Evolutionary conservation across 2,888 invertebrate genomes (phyloP).

Genomic region (Temnothorax ravouxi): DNA sequence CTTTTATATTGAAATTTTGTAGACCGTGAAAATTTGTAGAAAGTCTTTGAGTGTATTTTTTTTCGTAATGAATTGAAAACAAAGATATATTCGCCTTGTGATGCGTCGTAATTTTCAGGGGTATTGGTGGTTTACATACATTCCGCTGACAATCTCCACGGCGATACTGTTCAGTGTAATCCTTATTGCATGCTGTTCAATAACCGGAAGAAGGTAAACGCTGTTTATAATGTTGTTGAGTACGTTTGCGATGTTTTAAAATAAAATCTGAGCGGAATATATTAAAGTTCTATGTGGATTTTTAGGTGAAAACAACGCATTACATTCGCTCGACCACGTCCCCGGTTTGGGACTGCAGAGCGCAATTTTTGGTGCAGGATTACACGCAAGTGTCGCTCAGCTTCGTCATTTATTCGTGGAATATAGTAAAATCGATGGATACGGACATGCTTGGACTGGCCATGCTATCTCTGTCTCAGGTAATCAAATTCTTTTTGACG

Average conservation of each 20-base stretch:
- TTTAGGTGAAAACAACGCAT: conserved; percentile 87
- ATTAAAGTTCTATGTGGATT: not conserved
- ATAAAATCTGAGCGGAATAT: not conserved
- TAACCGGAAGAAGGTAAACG: conserved; percentile 86
- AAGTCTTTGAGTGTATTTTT: conserved; percentile 1
- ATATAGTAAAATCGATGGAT: conserved; percentile 86
- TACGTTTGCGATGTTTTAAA: not conserved
- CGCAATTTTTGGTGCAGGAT: conserved; percentile 87
- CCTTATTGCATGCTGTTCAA: conserved; percentile 88
- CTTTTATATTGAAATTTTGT: conserved; percentile 7
- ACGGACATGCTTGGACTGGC: conserved; percentile 87
- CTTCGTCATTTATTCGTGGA: conserved; percentile 87
- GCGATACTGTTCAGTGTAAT: conserved; percentile 86
- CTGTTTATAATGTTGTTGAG: not conserved
- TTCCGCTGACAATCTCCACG: conserved; percentile 86
- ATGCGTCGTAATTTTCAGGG: conserved; percentile 81
- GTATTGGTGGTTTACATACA: conserved; percentile 87
- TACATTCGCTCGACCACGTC: conserved; percentile 86
- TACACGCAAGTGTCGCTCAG: conserved; percentile 87
- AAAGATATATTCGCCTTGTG: not conserved
- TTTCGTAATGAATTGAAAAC: not conserved
- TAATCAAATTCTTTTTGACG: conserved; percentile 66
- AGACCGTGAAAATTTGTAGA: conserved; percentile 10
- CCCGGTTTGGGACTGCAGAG: conserved; percentile 87
- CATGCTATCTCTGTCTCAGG: conserved; percentile 86